These are phyloP conservation scores for Eucidaris tribuloides DNA, from an alignment of 35 echinoderm and acorn worm genomes.

Conservation along the genomic window DNA sequence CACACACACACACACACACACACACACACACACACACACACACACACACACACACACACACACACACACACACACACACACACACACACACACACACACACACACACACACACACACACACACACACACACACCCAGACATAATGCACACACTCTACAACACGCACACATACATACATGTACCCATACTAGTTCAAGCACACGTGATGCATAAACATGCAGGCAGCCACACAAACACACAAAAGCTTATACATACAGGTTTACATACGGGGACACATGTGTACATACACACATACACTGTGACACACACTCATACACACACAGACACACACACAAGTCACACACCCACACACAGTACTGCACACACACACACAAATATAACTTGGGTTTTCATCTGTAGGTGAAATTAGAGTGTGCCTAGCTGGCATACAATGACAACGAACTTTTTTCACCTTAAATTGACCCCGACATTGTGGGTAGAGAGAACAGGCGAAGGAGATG, in stretches of 20 bases:
- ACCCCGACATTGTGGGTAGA: no score
- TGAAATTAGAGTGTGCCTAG: slow-evolving; percentile 27
- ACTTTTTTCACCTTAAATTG: slow-evolving; percentile 10
- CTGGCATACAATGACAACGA: slow-evolving; percentile 5
- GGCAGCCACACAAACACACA: no score
- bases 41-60: background rate
- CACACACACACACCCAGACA: no score
- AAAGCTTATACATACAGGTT: background rate
- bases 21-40: background rate
- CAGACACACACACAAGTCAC: background rate
- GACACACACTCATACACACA: background rate
- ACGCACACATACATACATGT: no score
- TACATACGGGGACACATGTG: background rate
- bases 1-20: background rate
- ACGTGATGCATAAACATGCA: no score
- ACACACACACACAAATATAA: background rate
- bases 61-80: background rate
- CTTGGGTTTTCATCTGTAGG: slow-evolving; percentile 7
- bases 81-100: background rate
- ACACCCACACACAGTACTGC: no score
- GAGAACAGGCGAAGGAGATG: no score
- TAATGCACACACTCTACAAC: no score
- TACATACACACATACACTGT: background rate
- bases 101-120: background rate
- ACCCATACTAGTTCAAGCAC: background rate